Conservation (phyloP, 2,797 vertebrate species). For the Rhinella marina region DNA sequence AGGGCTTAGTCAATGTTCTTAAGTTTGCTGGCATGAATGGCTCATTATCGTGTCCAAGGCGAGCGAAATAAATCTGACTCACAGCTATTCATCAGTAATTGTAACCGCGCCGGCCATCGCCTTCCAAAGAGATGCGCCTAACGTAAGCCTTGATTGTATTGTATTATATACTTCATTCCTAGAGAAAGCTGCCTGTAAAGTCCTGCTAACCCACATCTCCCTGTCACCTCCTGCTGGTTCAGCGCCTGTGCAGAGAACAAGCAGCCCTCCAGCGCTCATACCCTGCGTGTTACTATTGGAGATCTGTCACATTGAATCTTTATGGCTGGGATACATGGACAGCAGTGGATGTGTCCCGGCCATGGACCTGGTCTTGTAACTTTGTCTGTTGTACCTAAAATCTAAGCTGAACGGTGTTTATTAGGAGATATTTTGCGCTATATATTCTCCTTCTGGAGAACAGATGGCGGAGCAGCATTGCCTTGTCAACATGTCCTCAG, state of each 20-base stretch:
- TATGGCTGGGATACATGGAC: too few species aligned
- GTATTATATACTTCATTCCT: too few species aligned
- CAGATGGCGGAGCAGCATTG: background rate
- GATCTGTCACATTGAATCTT: too few species aligned
- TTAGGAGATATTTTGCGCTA: too few species aligned
- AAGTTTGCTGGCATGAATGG: background rate
- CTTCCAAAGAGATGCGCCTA: too few species aligned
- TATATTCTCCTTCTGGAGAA: background rate
- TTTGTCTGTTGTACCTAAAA: too few species aligned
- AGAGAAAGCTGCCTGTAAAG: background rate
- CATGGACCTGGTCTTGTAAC: too few species aligned
- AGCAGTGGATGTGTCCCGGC: too few species aligned
- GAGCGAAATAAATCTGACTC: background rate
- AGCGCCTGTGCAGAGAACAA: background rate
- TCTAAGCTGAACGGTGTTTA: too few species aligned
- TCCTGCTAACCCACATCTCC: background rate
- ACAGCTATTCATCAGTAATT: background rate
- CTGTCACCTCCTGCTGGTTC: background rate
- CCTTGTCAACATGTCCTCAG: background rate
- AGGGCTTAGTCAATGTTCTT: background rate
- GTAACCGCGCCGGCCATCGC: background rate
- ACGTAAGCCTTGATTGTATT: too few species aligned
- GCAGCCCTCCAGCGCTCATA: too few species aligned
- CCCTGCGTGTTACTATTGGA: too few species aligned
- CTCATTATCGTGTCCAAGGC: constrained; percentile 11